Evolutionary conservation across 2,113 vertebrate genomes (phyloP).

Genomic region (Sialia sialis): DNA sequence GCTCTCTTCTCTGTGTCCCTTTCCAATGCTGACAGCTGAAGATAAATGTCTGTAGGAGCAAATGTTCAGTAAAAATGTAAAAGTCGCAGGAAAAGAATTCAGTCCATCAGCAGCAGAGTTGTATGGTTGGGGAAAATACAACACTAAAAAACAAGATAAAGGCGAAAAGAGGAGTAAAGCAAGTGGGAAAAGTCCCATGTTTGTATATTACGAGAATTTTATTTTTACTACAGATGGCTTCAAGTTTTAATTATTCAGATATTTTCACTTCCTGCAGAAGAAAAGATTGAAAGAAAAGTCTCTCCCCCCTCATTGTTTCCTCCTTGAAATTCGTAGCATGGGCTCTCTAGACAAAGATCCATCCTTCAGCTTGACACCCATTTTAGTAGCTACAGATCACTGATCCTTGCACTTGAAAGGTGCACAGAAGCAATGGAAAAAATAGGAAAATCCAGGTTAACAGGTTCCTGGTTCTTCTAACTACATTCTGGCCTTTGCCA

Average conservation of each 20-base stretch:
- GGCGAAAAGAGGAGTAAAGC: neutral
- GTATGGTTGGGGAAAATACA: neutral
- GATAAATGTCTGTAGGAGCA: neutral
- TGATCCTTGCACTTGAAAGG: neutral
- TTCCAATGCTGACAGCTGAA: neutral
- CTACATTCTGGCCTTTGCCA: neutral
- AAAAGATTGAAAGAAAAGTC: neutral
- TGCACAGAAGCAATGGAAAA: neutral
- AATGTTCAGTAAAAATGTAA: neutral
- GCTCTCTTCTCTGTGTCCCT: neutral
- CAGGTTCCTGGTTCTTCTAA: neutral
- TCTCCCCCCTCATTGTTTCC: neutral
- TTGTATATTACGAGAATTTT: neutral
- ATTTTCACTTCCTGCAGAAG: neutral
- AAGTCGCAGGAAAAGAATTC: neutral
- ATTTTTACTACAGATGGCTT: neutral
- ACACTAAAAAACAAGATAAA: neutral
- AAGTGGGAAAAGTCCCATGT: neutral
- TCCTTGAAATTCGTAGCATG: neutral
- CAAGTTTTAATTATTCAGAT: neutral
- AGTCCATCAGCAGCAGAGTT: neutral
- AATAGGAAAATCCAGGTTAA: neutral
- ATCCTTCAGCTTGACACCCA: neutral
- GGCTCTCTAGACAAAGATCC: neutral
- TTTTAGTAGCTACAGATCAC: neutral